Evolutionary conservation across 2,797 vertebrate species (phyloP).

Genomic region (Pogonophryne albipinna): DNA sequence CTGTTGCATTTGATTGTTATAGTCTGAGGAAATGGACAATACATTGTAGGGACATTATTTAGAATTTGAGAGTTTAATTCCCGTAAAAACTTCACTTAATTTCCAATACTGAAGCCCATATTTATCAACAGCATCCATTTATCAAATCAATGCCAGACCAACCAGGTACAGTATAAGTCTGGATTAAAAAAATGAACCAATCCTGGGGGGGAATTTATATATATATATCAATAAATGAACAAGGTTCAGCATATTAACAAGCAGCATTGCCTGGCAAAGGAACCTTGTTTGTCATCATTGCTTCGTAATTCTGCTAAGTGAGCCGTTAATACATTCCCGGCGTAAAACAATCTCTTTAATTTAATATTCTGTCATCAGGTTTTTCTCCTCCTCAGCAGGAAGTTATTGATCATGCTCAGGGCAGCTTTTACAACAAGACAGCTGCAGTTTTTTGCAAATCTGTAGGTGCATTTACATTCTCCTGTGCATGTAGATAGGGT

Average conservation of each 20-base stretch:
- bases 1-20: constrained; percentile 33
- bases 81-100: constrained; percentile 57
- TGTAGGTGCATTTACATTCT: constrained; percentile 19
- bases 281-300: constrained; percentile 71
- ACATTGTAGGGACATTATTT: constrained; percentile 50
- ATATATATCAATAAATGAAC: constrained; percentile 59
- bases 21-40: constrained; percentile 39
- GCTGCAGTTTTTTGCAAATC: constrained; percentile 29
- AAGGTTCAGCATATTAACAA: constrained; percentile 57
- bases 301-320: constrained; percentile 67
- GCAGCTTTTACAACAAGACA: constrained; percentile 42
- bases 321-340: constrained; percentile 64
- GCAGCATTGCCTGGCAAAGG: constrained; percentile 48
- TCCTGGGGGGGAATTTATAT: constrained; percentile 1
- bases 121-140: constrained; percentile 55
- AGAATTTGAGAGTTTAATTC: constrained; percentile 64
- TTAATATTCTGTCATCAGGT: constrained; percentile 72
- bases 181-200: constrained; percentile 35
- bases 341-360: constrained; percentile 77
- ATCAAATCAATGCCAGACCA: constrained; percentile 47
- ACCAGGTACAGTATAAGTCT: constrained; percentile 35
- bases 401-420: constrained; percentile 67
- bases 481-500: not conserved
- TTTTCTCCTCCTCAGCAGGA: constrained; percentile 73
- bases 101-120: constrained; percentile 34